Evolutionary conservation across 1,140 invertebrate species (phyloP), one percentile per base, ranked within the genome.

Genomic region (Sogatella furcifera): DNA sequence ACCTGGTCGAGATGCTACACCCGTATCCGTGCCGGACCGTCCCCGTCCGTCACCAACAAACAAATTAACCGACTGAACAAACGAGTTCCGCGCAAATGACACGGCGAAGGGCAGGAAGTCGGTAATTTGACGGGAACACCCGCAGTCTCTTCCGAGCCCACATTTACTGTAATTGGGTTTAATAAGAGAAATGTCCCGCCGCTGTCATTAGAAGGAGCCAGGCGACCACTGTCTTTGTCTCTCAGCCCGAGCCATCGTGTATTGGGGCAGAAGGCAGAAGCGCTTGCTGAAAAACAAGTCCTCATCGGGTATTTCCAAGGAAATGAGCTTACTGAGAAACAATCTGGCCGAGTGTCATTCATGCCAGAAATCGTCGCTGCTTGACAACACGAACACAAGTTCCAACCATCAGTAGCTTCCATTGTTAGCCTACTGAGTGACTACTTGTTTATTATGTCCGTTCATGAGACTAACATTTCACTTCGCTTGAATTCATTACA

Each of bases 111-210:
- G 19, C 54, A 53, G 54, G 54, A 55, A 55, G 54, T 55, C 54
- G 28, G 54, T 34, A 24, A 55, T 55, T 55, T 55, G 54, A 19
- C 54, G 54, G 54, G 54, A 55, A 55, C 54, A 55, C 54, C 54
- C 54, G 54, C 54, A 55, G 54, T 31, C 22, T 28, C n/a, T n/a
- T n/a, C 52, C 21, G 46, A 49, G 46, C 46, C 54, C 28, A 19
- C 28, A 34, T 31, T 55, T 55, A 55, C 14, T 31, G 28, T 55
- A 55, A 55, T 55, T 55, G 54, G n/a, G 22, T 55, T 34, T 55
- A 55, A 55, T 55, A 55, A 55, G 54, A 55, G 46, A 49, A 49
- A 49, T 49, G 46, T 17, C 21, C 34, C 46, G 46, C 15, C 46
- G 10, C 8, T 49, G 46, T 49, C 46, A 49, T 49, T 49, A 49